Conservation (phyloP, 2,797 vertebrate genomes). For the Phalloptychus januarius region DNA sequence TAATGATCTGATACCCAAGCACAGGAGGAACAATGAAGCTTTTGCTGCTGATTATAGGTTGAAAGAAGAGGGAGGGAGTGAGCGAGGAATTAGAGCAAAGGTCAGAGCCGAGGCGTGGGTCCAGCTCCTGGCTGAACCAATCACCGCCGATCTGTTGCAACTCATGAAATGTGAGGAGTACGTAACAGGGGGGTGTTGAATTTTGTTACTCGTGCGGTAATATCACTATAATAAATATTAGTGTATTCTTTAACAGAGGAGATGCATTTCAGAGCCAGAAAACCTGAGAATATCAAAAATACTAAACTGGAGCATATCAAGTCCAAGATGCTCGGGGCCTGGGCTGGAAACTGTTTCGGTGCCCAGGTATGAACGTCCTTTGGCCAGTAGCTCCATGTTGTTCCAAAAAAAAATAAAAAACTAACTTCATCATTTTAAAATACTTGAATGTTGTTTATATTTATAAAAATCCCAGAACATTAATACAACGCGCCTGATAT, state of each 20-base stretch:
- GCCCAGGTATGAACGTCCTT: too few species aligned
- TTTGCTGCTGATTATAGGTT: slow-evolving; percentile 77
- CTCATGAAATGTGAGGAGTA: neutral
- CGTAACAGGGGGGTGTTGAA: too few species aligned
- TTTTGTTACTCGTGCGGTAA: neutral
- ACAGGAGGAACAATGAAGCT: slow-evolving; percentile 77
- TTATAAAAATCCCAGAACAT: too few species aligned
- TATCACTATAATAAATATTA: neutral
- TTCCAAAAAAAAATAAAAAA: too few species aligned
- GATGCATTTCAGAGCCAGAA: neutral
- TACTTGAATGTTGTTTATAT: too few species aligned
- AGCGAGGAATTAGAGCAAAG: slow-evolving; percentile 68
- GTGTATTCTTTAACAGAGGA: neutral
- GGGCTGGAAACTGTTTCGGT: too few species aligned
- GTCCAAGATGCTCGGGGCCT: neutral
- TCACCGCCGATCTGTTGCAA: slow-evolving; percentile 29
- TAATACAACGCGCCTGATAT: too few species aligned
- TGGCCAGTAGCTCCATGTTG: too few species aligned
- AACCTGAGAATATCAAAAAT: neutral
- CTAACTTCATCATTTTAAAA: too few species aligned
- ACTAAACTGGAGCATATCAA: neutral
- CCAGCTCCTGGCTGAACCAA: slow-evolving; percentile 52
- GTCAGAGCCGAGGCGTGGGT: slow-evolving; percentile 65
- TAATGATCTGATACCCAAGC: slow-evolving; percentile 78
- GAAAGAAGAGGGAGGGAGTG: slow-evolving; percentile 41